phyloP scores from a whole-genome alignment of 2,888 invertebrate species.

The Apamea anceps region DNA sequence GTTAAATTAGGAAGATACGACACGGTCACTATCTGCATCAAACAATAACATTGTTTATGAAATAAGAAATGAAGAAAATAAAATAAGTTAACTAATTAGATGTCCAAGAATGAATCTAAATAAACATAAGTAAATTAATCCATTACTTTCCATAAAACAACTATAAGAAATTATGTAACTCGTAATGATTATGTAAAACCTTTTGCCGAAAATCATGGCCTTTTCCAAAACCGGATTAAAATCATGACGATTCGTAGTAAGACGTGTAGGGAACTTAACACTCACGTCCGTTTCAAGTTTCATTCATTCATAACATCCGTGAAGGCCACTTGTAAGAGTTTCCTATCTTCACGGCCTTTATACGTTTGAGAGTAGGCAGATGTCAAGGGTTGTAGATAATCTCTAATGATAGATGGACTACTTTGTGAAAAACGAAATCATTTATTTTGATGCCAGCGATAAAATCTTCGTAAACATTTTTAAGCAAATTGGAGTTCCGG shows the following conservation, averaged over 20 bases:
- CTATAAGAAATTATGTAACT: neutral
- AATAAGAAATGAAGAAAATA: neutral
- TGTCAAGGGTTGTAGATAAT: neutral
- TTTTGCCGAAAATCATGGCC: neutral
- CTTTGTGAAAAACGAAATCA: neutral
- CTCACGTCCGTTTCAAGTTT: conserved; percentile 29
- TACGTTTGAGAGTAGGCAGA: neutral
- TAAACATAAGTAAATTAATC: no score
- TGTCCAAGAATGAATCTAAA: neutral
- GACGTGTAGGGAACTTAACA: conserved; percentile 18
- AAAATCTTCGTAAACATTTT: neutral
- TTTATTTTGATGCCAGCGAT: neutral
- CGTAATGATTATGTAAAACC: neutral
- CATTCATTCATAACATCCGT: conserved; percentile 58
- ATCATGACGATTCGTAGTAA: neutral
- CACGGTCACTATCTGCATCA: no score
- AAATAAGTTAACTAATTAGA: neutral
- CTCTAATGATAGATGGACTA: neutral
- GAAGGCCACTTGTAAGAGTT: conserved; percentile 49
- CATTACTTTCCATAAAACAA: conserved; percentile 2
- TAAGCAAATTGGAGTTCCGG: neutral
- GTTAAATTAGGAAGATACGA: neutral
- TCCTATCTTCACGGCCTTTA: conserved; percentile 23
- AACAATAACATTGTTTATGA: neutral
- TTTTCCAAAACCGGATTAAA: conserved; percentile 18